Base-by-base conservation (phyloP, 2,888 invertebrate species). In the Xestia sexstrigata region DNA sequence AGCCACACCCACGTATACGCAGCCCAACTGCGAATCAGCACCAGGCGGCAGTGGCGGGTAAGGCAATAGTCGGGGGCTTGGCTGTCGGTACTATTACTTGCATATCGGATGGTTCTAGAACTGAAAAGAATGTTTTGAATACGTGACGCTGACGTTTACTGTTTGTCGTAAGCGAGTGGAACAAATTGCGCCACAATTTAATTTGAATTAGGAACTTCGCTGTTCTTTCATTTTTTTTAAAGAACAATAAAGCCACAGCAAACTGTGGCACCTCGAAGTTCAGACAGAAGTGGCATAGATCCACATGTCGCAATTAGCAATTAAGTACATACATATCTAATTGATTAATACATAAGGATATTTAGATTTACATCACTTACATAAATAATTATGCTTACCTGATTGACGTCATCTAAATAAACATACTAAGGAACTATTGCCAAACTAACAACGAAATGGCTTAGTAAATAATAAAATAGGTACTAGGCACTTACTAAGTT, bases 1-100 rank as follows among this genome's bases (percentile, higher is more conserved):
- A 77, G 79, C 82, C 88, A 88, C 88, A 89, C 88, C 88, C 88
- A 88, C 89, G 26, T 17, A 35, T 65, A 39, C 69, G 81, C 60
- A 70, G 52, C 11, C 20, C 62, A 74, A 70, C 80, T 77, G 69
- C 76, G 79, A 86, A 87, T 87, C 72, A 78, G 77, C 68, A 65
- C 5, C 78, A 17, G 35, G 76, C 55, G 8, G 7, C 75, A 15
- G 20, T 47, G 13, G 45, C 52, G 58, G 71, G 70, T 85, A 85
- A 76, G 68, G 76, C 63, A 87, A 82, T 30, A 63, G 26, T 11
- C 30, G 72, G 72, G 68, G 79, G 84, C 83, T 83, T 60, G 60
- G 30, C 60, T 58, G 26, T 58, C 45, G 79, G 52, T 30, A 66
- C 65, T 71, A 62, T 60, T 47, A 74, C 65, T 73, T 65, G 73